Conservation (phyloP, 2,888 invertebrate species). For the Troides oblongomaculatus region DNA sequence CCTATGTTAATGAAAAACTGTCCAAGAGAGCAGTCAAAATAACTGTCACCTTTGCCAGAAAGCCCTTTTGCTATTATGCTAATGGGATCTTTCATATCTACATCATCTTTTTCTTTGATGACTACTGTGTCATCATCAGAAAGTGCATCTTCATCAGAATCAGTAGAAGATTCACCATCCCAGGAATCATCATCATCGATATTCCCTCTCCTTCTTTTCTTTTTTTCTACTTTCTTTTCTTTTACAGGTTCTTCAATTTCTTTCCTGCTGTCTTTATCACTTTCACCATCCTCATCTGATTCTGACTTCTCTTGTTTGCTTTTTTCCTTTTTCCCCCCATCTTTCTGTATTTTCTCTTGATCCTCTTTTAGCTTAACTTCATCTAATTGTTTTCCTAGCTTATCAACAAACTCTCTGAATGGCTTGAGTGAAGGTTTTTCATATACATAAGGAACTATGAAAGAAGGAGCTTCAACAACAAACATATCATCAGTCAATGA, state of each 20-base stretch:
- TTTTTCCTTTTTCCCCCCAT: constrained; percentile 61
- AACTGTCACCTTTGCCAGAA: constrained; percentile 82
- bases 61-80: constrained; percentile 65
- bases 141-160: constrained; percentile 73
- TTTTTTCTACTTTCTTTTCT: constrained; percentile 60
- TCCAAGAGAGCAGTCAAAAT: constrained; percentile 93
- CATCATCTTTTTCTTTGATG: constrained; percentile 79
- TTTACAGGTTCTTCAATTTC: constrained; percentile 46
- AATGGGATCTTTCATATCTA: constrained; percentile 71
- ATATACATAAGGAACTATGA: constrained; percentile 95
- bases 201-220: constrained; percentile 54
- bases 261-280: constrained; percentile 38
- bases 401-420: constrained; percentile 86
- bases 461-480: constrained; percentile 94
- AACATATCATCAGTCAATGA: constrained; percentile 95
- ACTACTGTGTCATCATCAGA: constrained; percentile 74
- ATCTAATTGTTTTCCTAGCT: constrained; percentile 83
- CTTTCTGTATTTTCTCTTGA: constrained; percentile 57
- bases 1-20: constrained; percentile 97
- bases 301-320: constrained; percentile 58
- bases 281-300: constrained; percentile 46
- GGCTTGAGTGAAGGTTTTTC: constrained; percentile 93
- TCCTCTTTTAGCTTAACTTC: constrained; percentile 65
- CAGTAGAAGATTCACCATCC: constrained; percentile 79
- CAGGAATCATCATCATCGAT: constrained; percentile 82